Conservation (phyloP, 2,888 invertebrate species). For the Pteria penguin region DNA sequence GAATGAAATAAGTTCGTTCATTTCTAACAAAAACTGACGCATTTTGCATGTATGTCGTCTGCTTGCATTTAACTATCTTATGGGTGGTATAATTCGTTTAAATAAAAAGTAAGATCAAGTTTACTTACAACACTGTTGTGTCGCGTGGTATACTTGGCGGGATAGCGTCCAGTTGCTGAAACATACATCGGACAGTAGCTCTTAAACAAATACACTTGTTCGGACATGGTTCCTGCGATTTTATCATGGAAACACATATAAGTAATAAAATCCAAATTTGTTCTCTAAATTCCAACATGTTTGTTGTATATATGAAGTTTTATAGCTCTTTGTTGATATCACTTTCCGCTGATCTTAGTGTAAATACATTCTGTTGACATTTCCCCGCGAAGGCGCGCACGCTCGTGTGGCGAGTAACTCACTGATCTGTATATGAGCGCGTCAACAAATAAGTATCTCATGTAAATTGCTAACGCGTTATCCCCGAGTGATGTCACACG, state of each 20-base stretch:
- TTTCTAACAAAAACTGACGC: no score
- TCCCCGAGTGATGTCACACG: no score
- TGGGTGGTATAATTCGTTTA: no score
- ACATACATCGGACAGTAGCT: slow-evolving; percentile 41
- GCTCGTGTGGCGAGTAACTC: neutral
- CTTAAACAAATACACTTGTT: slow-evolving; percentile 41
- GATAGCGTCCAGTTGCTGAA: slow-evolving; percentile 34
- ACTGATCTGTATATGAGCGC: neutral
- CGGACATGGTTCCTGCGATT: slow-evolving; percentile 35
- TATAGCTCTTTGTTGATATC: neutral
- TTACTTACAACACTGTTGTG: slow-evolving; percentile 44
- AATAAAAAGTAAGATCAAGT: neutral
- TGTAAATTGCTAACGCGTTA: no score
- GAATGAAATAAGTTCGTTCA: no score
- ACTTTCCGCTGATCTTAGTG: slow-evolving; percentile 15
- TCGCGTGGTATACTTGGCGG: slow-evolving; percentile 28
- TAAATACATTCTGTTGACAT: slow-evolving; percentile 21
- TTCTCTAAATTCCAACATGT: neutral
- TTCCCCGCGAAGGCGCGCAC: slow-evolving; percentile 1
- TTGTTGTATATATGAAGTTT: neutral
- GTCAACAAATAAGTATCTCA: no score
- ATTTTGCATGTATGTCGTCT: no score
- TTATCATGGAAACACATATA: slow-evolving; percentile 12
- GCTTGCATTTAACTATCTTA: no score
- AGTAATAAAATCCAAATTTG: slow-evolving; percentile 7